Percentiles rank a stretch among this genome's conserved stretches.
These are phyloP conservation scores for Cephus cinctus DNA, from an alignment of 1,140 invertebrate species.

Conservation along the genomic window DNA sequence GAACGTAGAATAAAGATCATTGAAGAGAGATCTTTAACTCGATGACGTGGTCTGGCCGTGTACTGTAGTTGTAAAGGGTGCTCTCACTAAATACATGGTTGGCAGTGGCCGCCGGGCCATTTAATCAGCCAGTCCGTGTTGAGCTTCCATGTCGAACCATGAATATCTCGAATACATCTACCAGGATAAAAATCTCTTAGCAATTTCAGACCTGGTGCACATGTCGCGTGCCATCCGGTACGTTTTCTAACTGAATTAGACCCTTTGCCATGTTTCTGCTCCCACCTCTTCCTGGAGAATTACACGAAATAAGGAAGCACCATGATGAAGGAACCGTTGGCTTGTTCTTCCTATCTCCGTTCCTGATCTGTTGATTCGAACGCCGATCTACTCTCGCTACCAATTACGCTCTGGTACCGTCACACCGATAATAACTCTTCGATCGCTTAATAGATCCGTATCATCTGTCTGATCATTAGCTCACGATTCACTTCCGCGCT, in stretches of 20 bases:
- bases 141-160: constrained; percentile 45
- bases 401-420: constrained; percentile 25
- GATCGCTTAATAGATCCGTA: no score
- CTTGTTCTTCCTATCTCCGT: no score
- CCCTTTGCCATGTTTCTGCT: no score
- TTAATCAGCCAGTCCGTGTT: constrained; percentile 42
- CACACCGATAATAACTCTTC: constrained; percentile 19
- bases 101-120: constrained; percentile 29
- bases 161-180: constrained; percentile 48
- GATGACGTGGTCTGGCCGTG: no score
- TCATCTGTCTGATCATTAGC: no score
- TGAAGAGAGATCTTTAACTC: no score
- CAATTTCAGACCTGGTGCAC: constrained; percentile 52
- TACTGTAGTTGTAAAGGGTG: no score
- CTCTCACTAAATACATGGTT: constrained; percentile 32
- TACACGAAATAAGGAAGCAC: constrained; percentile 28
- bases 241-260: constrained; percentile 23
- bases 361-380: constrained; percentile 2
- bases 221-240: constrained; percentile 43
- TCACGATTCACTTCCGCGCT: no score
- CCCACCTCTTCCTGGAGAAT: constrained; percentile 27
- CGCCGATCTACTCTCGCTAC: constrained; percentile 11
- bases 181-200: constrained; percentile 47
- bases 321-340: constrained; percentile 26
- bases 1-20: no score